A percentile compares a stretch with the other conserved stretches of the same genome.
phyloP scores from a whole-genome alignment of 2,113 vertebrate species.

The Etia nguti region DNA sequence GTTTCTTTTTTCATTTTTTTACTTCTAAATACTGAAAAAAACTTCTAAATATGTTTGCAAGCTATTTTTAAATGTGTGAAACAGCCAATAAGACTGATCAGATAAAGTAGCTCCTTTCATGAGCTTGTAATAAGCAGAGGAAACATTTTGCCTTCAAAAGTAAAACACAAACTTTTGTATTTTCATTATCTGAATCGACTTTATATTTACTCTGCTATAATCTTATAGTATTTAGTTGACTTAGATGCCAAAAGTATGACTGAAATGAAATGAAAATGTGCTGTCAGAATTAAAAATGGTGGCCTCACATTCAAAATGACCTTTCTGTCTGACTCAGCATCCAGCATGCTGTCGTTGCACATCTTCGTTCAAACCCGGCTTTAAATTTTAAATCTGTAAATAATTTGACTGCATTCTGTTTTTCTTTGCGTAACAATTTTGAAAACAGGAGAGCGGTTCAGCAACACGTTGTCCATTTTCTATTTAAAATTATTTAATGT shows the following conservation, averaged over 20 bases:
- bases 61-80: background rate
- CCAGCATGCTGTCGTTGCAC: accelerated
- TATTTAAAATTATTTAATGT: background rate
- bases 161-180: background rate
- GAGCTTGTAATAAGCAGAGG: background rate
- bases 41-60: background rate
- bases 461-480: accelerated
- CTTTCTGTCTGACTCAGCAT: background rate
- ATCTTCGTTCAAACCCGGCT: accelerated
- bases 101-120: background rate
- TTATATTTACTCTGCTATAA: background rate
- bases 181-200: background rate
- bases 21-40: background rate
- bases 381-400: background rate
- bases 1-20: background rate
- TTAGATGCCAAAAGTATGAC: background rate
- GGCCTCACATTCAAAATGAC: background rate
- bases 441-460: accelerated
- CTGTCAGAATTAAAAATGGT: background rate
- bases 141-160: background rate
- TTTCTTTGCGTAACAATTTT: accelerated
- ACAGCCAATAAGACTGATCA: background rate
- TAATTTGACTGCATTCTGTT: background rate
- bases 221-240: background rate
- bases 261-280: background rate